phyloP scores from a whole-genome alignment of 2,797 vertebrate species.

The Eurystomus glaucurus region DNA sequence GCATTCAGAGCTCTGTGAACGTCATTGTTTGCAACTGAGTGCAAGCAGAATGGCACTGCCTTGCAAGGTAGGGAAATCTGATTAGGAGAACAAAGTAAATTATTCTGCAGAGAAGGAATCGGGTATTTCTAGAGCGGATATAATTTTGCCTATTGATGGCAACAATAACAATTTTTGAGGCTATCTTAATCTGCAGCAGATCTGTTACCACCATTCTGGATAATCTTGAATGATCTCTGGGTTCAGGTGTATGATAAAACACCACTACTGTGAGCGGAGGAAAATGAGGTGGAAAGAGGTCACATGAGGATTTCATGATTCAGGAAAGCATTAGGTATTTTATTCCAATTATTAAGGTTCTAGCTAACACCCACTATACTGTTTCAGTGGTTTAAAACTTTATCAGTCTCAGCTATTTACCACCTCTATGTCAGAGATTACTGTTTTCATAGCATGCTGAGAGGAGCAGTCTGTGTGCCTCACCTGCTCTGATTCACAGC shows the following conservation, averaged over 20 bases:
- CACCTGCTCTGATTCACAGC: background rate
- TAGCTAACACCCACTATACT: background rate
- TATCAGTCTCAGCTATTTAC: background rate
- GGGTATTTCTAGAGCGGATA: background rate
- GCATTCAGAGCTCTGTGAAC: background rate
- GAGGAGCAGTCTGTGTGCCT: background rate
- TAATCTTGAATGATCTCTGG: background rate
- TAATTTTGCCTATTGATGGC: background rate
- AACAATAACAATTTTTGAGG: background rate
- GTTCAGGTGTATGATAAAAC: background rate
- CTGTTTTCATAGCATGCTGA: background rate
- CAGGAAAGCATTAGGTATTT: background rate
- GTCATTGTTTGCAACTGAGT: background rate
- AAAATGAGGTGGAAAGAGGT: background rate
- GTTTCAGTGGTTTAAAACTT: background rate
- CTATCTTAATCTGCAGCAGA: background rate
- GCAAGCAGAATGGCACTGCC: constrained; percentile 17
- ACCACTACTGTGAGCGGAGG: background rate
- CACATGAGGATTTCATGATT: background rate
- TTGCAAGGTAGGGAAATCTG: constrained; percentile 29
- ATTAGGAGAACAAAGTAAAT: constrained; percentile 29
- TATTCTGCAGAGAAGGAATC: background rate
- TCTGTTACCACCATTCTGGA: background rate
- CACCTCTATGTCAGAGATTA: background rate
- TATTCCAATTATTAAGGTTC: background rate